Base-by-base conservation (phyloP, 2,797 vertebrate genomes). In the Poecilia gillii region DNA sequence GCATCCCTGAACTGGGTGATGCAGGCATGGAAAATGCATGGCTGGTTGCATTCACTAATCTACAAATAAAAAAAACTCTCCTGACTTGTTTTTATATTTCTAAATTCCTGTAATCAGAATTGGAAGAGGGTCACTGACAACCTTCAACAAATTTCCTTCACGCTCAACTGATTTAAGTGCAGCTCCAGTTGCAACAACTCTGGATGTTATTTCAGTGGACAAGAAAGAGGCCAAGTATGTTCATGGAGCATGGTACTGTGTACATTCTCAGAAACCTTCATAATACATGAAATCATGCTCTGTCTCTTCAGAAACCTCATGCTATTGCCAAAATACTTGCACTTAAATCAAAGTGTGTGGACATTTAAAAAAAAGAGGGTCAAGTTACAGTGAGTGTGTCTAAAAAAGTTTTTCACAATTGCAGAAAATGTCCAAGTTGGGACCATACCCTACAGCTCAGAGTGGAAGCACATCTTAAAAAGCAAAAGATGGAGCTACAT, bases 401-500 rank as follows among this genome's bases (percentile, higher is more conserved):
- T 20, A 2, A 39, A 20, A 25, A n/a, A 4, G 23, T 6, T 5
- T 49, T 62, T 62, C 7, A 49, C 49, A 66, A 6, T 64, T 2
- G 3, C n/a, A 78, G 13, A 9, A 31, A n/a, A 59, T 6, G 7
- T 55, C 6, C 11, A 16, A 62, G 31, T 51, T 28, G 14, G 66
- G 25, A 4, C 25, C 73, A 3, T 76, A 23, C 68, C 70, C 6
- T 31, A 39, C 23, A 2, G 31, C 28, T 49, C 3, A 3, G n/a
- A 73, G 43, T 43, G 36, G 55, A 16, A n/a, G 0, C 6, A 55
- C 25, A 1, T 51, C 72, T 72, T 68, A 1, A 74, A 62, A 39
- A 16, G 36, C 20, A 23, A 76, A 3, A 46, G 45, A 33, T 3
- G 20, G 7, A 71, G 64, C 78, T 92, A 95, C 85, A 95, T 92